phyloP scores from a whole-genome alignment of 2,113 vertebrate species.

The Xerus inauris region DNA sequence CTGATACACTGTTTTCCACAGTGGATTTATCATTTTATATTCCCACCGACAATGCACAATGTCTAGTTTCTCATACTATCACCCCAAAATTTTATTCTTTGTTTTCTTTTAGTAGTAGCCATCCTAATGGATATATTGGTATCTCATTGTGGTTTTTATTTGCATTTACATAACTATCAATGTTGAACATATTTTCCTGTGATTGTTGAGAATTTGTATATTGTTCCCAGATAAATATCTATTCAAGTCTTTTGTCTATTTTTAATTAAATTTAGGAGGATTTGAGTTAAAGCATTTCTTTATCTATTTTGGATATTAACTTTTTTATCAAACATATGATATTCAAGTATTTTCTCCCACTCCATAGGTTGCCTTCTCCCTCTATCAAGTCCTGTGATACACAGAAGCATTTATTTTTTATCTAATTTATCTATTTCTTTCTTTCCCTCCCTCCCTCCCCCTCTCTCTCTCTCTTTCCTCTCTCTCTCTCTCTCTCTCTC shows the following conservation, averaged over 20 bases:
- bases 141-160: neutral
- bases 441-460: no score
- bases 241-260: neutral
- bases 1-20: neutral
- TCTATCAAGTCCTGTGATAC: neutral
- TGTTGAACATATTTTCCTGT: neutral
- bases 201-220: neutral
- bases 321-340: neutral
- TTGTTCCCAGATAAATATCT: neutral
- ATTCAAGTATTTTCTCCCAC: neutral
- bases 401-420: neutral
- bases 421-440: neutral
- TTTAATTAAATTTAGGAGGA: neutral
- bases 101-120: neutral
- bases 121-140: neutral
- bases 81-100: neutral
- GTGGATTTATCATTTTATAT: neutral
- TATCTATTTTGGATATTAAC: neutral
- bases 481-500: no score
- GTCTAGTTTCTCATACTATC: neutral
- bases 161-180: neutral
- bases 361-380: neutral
- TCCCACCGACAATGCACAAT: neutral
- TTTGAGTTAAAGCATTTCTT: neutral
- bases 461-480: neutral